phyloP scores from a whole-genome alignment of 2,113 vertebrate genomes.

The Puma concolor region DNA sequence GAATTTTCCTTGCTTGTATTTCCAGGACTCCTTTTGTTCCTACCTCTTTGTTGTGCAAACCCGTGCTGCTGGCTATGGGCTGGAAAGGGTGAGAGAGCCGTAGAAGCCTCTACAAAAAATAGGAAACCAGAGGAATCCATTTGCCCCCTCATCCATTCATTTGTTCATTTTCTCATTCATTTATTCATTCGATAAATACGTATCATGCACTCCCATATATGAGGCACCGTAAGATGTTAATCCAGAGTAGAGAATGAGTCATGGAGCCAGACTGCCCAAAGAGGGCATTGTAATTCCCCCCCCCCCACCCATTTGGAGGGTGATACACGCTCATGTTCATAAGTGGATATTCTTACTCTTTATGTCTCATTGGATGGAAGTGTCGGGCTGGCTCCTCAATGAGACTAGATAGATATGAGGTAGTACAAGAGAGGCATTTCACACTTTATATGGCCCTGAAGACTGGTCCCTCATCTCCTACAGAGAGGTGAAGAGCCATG shows the following conservation, averaged over 20 bases:
- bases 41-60: background rate
- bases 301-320: background rate
- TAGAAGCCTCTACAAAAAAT: background rate
- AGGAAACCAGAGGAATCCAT: background rate
- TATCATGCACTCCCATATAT: background rate
- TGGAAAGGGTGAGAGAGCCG: background rate
- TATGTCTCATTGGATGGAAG: background rate
- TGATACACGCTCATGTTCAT: background rate
- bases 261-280: background rate
- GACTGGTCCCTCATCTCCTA: background rate
- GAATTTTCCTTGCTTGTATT: background rate
- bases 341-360: background rate
- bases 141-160: background rate
- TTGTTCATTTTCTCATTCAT: background rate
- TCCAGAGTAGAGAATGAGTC: background rate
- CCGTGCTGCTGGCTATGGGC: background rate
- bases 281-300: background rate
- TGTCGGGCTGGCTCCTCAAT: background rate
- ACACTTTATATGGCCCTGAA: background rate
- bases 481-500: background rate
- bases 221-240: background rate
- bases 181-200: background rate
- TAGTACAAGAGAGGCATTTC: background rate
- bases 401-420: background rate
- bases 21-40: background rate